Conservation (phyloP, 2,888 invertebrate species). For the Blastobasis lacticolella region DNA sequence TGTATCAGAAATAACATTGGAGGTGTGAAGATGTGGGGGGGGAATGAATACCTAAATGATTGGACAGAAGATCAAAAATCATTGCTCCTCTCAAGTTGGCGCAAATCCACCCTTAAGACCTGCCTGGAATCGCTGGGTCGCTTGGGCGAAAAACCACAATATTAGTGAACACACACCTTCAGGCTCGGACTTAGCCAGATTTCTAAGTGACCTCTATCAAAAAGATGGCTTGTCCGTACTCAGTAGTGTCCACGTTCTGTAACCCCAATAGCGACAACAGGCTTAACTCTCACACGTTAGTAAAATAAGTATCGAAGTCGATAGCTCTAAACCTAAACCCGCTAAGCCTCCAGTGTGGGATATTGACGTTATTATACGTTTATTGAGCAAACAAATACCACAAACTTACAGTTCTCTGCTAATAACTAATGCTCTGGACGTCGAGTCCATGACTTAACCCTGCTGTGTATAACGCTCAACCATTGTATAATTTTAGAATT, state of each 20-base stretch:
- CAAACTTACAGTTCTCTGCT: neutral
- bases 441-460: conserved; percentile 1
- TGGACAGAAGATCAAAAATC: conserved; percentile 3
- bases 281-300: neutral
- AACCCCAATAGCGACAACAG: neutral
- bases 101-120: neutral
- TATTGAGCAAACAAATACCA: neutral
- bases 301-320: neutral
- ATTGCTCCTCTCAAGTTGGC: neutral
- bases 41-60: neutral
- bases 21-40: conserved; percentile 13
- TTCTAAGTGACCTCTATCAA: neutral
- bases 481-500: neutral
- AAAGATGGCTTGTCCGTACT: neutral
- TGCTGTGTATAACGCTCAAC: neutral
- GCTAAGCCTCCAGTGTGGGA: conserved; percentile 2
- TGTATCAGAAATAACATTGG: conserved; percentile 6
- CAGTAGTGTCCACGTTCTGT: conserved; percentile 1
- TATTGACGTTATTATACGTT: neutral
- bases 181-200: conserved; percentile 1
- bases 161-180: neutral
- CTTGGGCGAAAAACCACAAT: neutral
- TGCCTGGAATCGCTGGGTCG: neutral
- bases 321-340: neutral
- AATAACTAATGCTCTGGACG: conserved; percentile 1